Base-by-base conservation (phyloP, 2,797 vertebrate species). In the Moxostoma hubbsi region DNA sequence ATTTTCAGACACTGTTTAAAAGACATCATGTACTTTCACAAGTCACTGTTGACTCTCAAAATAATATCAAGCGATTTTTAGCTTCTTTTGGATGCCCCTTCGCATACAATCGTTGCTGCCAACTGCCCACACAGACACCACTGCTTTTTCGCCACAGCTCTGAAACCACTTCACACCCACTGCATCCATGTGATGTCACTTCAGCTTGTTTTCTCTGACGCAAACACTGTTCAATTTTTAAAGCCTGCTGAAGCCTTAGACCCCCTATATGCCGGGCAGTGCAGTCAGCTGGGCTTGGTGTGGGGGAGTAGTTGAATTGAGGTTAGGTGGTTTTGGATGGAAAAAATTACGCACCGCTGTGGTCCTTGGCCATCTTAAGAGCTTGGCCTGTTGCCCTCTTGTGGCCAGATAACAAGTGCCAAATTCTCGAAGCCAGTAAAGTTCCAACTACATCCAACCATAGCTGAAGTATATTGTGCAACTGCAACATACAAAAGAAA, bases 371-470 rank as follows among this genome's bases (percentile, higher is more conserved):
- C 65, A 24, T 57, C 6, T 71, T 47, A 67, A 59, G 85, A 80
- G 69, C 68, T 82, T 57, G 66, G 64, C 73, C 87, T 83, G 59
- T 84, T 84, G 89, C 90, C 86, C 62, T 47, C 84, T 88, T 89
- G 84, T 91, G 90, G 85, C 87, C 78, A 46, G 87, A 75, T 83
- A 86, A 90, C 87, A 85, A 89, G 80, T 75, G 57, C 82, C 81
- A 36, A 86, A 71, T 88, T 88, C 87, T 76, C 78, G 58, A 87
- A 87, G 86, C 89, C 58, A 15, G 84, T 16, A 82, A 89, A 80
- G 75, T 88, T 15, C 62, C 45, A 47, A 89, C 78, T 87, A 78
- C 86, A 88, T 87, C 83, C 85, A 73, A 75, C 72, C 6, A 7
- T 64, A 83, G 70, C 81, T 58, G 85, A 53, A 49, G 83, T 70